A percentile compares a stretch with the other conserved stretches of the same genome.
Evolutionary conservation across 2,113 vertebrate species (phyloP).

Genomic region (Protobothrops mucrosquamatus): DNA sequence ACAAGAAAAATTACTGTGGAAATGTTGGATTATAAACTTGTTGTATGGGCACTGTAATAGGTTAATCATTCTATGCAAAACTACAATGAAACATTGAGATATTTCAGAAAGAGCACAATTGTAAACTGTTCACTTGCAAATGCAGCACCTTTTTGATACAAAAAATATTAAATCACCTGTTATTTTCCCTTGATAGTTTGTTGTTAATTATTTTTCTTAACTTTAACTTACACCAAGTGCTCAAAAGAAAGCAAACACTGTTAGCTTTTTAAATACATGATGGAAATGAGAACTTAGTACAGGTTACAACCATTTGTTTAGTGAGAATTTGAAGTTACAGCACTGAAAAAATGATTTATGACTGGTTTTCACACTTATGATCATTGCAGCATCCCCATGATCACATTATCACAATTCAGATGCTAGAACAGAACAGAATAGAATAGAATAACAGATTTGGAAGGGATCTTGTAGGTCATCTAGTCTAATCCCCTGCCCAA

Average conservation of each 20-base stretch:
- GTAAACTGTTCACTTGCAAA: fast-evolving
- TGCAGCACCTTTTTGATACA: neutral
- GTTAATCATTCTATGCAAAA: neutral
- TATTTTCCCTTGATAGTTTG: neutral
- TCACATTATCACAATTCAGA: no score
- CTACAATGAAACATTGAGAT: neutral
- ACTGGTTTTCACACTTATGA: no score
- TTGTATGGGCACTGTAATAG: neutral
- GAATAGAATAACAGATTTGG: no score
- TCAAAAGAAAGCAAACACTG: conserved; percentile 68
- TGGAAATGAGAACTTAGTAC: neutral
- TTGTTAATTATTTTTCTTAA: neutral
- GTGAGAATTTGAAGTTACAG: no score
- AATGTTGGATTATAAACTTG: neutral
- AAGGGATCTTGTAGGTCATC: no score
- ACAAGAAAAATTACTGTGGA: neutral
- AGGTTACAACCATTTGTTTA: no score
- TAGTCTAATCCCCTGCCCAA: no score
- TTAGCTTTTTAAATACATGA: conserved; percentile 54
- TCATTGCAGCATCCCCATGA: no score
- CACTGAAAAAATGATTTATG: no score
- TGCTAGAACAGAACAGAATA: no score
- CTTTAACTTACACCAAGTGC: conserved; percentile 36
- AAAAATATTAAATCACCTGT: neutral
- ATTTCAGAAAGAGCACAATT: neutral